Base-by-base conservation (phyloP, 2,797 vertebrate genomes). In the Bufotes viridis region DNA sequence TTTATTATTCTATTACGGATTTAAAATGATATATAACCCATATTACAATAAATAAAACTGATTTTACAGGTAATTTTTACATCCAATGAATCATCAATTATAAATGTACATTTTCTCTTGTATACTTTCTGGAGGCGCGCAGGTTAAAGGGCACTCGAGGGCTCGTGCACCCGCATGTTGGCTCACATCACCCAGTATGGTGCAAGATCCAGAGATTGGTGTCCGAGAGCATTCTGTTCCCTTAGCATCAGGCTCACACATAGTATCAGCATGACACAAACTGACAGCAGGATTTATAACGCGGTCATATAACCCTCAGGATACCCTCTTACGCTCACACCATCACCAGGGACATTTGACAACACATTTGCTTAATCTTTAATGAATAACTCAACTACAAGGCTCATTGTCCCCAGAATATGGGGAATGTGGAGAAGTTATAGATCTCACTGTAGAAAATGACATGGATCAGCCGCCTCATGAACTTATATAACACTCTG, bases 241-340 rank as follows among this genome's bases (percentile, higher is more conserved):
- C 82, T 63, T 14, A 17, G 76, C 53, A 7, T 8, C 20, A 15
- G 69, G 67, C 63, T 57, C 67, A 58, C 51, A 81, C 78, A 85
- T 85, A 81, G 67, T 76, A 81, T 76, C 83, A 58, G 87, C 83
- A 9, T 89, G 82, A 89, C 83, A 80, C 29, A 85, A 58, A 22
- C 67, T 75, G 80, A 82, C 79, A 70, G 87, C 22, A 76, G 87
- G 87, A 84, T 88, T 88, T 88, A 84, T 55, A n/a, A 65, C 70
- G 79, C 86, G 82, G 70, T 57, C 58, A 79, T 42, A 26, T 75
- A 82, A 82, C 86, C 63, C 85, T 24, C 57, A 82, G 34, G 42
- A 17, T 67, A 67, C 58, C 42, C 81, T 70, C 85, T 65, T 24
- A n/a, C 60, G 67, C 42, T 42, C 72, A 78, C 86, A 87, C 72